phyloP scores from a whole-genome alignment of 2,888 invertebrate species.

The Zaprionus bogoriensis region DNA sequence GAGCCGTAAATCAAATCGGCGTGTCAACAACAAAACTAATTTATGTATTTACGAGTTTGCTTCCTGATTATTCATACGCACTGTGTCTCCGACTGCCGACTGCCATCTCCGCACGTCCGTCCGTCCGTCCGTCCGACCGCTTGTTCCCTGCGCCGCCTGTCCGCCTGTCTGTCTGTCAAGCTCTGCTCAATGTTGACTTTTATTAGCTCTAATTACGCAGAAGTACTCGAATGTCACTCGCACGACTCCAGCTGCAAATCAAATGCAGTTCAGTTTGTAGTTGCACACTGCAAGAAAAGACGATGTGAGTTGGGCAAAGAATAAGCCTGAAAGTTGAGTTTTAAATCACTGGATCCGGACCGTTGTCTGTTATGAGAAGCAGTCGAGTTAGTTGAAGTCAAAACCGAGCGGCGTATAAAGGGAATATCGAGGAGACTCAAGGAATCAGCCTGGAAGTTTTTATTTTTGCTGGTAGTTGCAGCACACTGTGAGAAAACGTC shows the following conservation, averaged over 20 bases:
- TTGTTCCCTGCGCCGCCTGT: neutral
- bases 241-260: slow-evolving; percentile 63
- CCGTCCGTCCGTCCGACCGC: neutral
- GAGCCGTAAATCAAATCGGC: slow-evolving; percentile 51
- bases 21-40: slow-evolving; percentile 68
- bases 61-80: slow-evolving; percentile 65
- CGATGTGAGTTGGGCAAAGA: neutral
- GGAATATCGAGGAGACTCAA: too few species aligned
- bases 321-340: too few species aligned
- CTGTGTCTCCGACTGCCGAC: slow-evolving; percentile 17
- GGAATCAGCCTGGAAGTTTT: too few species aligned
- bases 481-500: too few species aligned
- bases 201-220: slow-evolving; percentile 65
- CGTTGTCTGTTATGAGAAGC: too few species aligned
- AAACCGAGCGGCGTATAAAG: too few species aligned
- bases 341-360: too few species aligned
- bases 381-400: too few species aligned
- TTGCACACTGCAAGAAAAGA: neutral
- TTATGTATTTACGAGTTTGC: slow-evolving; percentile 63
- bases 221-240: slow-evolving; percentile 53
- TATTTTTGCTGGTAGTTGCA: too few species aligned
- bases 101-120: neutral
- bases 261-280: slow-evolving; percentile 56
- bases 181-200: slow-evolving; percentile 53
- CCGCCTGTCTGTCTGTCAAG: neutral